Base-by-base conservation (phyloP, 2,113 vertebrate species). In the Galemys pyrenaicus region DNA sequence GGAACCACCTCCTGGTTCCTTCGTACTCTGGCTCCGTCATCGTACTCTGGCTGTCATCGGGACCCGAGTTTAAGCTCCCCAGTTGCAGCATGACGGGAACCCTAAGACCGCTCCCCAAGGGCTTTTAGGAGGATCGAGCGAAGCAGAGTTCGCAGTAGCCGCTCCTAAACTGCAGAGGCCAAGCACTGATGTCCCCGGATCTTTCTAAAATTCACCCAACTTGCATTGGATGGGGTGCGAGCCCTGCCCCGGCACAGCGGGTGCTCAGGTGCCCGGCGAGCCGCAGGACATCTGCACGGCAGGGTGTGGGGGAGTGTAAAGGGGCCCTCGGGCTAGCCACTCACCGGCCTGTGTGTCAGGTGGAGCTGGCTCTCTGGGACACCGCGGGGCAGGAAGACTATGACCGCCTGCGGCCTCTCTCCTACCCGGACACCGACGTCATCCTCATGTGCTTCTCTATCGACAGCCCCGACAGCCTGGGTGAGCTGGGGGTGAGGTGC, bases 401-500 rank as follows among this genome's bases (percentile, higher is more conserved):
- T 0, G 99, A 99, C 96, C 96, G 99, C 58, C 98, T 99, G 97
- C 98, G 99, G 94, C 99, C 99, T 16, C 99, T 99, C 92, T 99
- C 99, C 0, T 99, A 99, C 97, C 99, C 99, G 0, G 99, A 99
- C 98, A 99, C 99, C 0, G 99, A 99, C 0, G 99, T 99, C 56
- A 99, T 99, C 97, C 99, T 99, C 95, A 99, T 99, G 99, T 99
- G 99, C 96, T 99, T 99, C 92, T 99, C 99, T 81, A 99, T 99
- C n/a, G 99, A 99, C 97, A 99, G 99, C 97, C 99, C 99, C 0
- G 99, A 99, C 84, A 99, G 99, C 98, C 99, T 99, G 62, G 99
- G 99, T 99, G 98, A 98, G 97, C n/a, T 22, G 1, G 0, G 44
- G 79, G 28, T 28, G 73, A 89, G 88, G 19, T 8, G 3, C 1